Percentiles rank a stretch among this genome's conserved stretches.
phyloP scores from a whole-genome alignment of 2,113 vertebrate species.

The Nyctereutes procyonoides region DNA sequence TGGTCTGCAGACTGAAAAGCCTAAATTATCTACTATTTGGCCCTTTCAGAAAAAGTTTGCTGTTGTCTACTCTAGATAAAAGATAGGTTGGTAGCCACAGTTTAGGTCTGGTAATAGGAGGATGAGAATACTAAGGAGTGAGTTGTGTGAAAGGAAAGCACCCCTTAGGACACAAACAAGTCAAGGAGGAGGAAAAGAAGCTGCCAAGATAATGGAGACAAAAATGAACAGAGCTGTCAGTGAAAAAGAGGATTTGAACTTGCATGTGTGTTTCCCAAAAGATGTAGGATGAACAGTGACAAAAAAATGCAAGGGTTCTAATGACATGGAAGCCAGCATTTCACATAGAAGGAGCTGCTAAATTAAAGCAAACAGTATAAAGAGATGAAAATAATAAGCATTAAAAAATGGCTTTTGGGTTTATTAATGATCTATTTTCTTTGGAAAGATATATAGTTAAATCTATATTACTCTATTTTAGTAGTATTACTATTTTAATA shows the following conservation, averaged over 20 bases:
- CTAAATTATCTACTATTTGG: background rate
- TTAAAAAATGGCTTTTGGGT: background rate
- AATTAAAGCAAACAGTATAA: background rate
- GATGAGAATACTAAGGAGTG: background rate
- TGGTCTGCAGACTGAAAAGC: background rate
- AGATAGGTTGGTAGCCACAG: background rate
- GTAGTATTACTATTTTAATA: background rate
- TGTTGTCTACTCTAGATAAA: background rate
- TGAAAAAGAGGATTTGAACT: background rate
- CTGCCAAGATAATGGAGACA: background rate
- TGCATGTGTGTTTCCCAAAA: background rate
- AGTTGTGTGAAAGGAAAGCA: background rate
- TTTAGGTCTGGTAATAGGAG: background rate
- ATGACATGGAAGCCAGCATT: background rate
- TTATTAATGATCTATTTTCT: background rate
- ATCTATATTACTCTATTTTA: too few relatives aligned
- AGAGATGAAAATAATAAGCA: background rate
- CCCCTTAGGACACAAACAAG: background rate
- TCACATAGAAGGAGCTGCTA: background rate
- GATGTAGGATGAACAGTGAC: background rate
- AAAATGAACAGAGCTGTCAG: background rate
- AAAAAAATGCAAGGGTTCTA: background rate
- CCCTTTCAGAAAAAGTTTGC: background rate
- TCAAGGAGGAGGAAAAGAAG: background rate
- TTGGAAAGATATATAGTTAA: background rate